Conservation (phyloP, 2,888 invertebrate genomes). For the Mythimna albipuncta region DNA sequence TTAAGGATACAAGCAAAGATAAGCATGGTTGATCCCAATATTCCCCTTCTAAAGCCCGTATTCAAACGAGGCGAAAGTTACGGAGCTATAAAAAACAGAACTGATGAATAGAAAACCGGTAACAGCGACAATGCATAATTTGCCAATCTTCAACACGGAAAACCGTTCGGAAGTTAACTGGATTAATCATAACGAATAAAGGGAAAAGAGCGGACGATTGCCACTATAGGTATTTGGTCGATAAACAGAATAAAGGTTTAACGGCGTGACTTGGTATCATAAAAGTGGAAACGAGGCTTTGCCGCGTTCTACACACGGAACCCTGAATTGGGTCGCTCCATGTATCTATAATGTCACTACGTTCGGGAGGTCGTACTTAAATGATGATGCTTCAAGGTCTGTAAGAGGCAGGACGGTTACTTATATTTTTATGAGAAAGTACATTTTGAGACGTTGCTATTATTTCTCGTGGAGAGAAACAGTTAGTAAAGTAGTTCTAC, state of each 20-base stretch:
- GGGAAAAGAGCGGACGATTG: constrained; percentile 40
- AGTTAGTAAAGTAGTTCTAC: constrained; percentile 6
- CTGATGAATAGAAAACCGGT: constrained; percentile 9
- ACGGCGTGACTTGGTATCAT: constrained; percentile 76
- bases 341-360: constrained; percentile 70
- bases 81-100: constrained; percentile 18
- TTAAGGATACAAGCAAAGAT: constrained; percentile 32
- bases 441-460: not conserved
- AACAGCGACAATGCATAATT: constrained; percentile 18
- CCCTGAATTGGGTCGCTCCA: constrained; percentile 77
- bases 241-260: constrained; percentile 78
- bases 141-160: constrained; percentile 9
- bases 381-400: constrained; percentile 52
- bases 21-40: constrained; percentile 27
- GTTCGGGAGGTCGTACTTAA: constrained; percentile 63
- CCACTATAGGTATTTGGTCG: constrained; percentile 67
- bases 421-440: not conserved
- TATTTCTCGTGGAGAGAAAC: not conserved
- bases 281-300: constrained; percentile 77
- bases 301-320: constrained; percentile 72
- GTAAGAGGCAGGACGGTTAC: constrained; percentile 3
- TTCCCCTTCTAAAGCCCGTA: constrained; percentile 18
- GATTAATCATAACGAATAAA: constrained; percentile 40
- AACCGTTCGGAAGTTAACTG: constrained; percentile 26
- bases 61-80: constrained; percentile 24